Percentiles rank a stretch among this genome's conserved stretches.
These are phyloP conservation scores for Leptinotarsa lineolata DNA, from an alignment of 1,140 invertebrate species.

Conservation along the genomic window DNA sequence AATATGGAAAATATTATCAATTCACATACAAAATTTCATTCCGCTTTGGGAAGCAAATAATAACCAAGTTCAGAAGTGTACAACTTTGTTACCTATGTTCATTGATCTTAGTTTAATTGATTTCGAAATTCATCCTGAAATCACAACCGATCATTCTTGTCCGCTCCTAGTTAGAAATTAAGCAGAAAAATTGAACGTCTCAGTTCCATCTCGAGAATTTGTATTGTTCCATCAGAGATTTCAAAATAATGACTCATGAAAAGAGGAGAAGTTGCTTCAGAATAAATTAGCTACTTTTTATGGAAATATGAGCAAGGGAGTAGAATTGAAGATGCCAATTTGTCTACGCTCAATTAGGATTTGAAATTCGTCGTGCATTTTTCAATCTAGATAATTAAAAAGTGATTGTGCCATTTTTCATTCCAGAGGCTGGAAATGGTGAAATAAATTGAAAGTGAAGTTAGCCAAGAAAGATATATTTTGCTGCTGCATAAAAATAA, in stretches of 20 bases:
- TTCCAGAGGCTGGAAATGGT: not conserved
- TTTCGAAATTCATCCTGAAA: too few relatives aligned
- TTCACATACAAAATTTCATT: too few relatives aligned
- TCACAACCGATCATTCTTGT: too few relatives aligned
- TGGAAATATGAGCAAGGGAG: slow-evolving; percentile 30
- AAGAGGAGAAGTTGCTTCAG: slow-evolving; percentile 20
- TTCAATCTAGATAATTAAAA: slow-evolving; percentile 29
- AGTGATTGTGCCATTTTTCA: slow-evolving; percentile 27
- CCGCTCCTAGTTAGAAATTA: too few relatives aligned
- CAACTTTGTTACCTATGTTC: too few relatives aligned
- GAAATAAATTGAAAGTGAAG: not conserved
- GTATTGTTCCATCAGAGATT: slow-evolving; percentile 19
- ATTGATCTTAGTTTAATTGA: too few relatives aligned
- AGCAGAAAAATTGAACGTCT: not conserved
- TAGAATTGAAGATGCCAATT: slow-evolving; percentile 29
- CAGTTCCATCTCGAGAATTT: not conserved
- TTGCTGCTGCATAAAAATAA: too few relatives aligned
- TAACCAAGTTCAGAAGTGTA: too few relatives aligned
- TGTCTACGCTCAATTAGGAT: slow-evolving; percentile 26
- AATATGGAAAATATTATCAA: too few relatives aligned
- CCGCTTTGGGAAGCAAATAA: too few relatives aligned
- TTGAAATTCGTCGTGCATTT: slow-evolving; percentile 18
- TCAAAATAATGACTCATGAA: slow-evolving; percentile 27
- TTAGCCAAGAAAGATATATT: too few relatives aligned
- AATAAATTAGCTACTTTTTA: slow-evolving; percentile 31